Base-by-base conservation (phyloP, 2,797 vertebrate species). In the Acanthopagrus latus region DNA sequence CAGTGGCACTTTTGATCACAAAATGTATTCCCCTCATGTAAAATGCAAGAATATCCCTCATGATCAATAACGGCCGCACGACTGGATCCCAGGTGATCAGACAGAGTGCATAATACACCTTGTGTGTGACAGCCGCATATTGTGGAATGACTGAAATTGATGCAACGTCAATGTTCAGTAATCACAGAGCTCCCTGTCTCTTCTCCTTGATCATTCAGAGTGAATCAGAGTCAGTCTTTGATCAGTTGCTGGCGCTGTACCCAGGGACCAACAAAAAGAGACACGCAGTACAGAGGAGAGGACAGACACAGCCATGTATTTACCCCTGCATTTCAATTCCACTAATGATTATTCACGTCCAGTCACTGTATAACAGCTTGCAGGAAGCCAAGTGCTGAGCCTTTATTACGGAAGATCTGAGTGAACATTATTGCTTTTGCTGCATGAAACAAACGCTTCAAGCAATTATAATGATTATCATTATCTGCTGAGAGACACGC, bases 391-490 rank as follows among this genome's bases (percentile, higher is more conserved):
- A 88, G 90, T 82, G 77, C 82, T 76, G 78, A 87, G 90, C 88
- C 88, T 91, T 92, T 93, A 94, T 93, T 92, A 90, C 82, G 65
- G 80, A 83, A 86, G 88, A 93, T 93, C 92, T 92, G 85, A 93
- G 89, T 71, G 90, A 93, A 90, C 91, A 90, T 93, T 92, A 93
- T 93, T 91, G 93, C 91, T 83, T 93, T 90, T 93, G 88, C 92
- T 74, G 86, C 87, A 87, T 86, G 90, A 92, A 94, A 93, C 92
- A 93, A 94, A 92, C 12, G 86, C 92, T 94, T 90, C 80, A 81
- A 92, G 92, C 93, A 83, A 91, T 93, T 93, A 93, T 92, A 90
- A 92, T 93, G 89, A 93, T 93, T 92, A 94, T 90, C 88, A 93
- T 93, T 91, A 93, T 93, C 92, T 85, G 89, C 91, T 81, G 86